Percentiles rank a stretch among this genome's conserved stretches.
Conservation (phyloP, 2,797 vertebrate species). For the Poeciliopsis presidionis region DNA sequence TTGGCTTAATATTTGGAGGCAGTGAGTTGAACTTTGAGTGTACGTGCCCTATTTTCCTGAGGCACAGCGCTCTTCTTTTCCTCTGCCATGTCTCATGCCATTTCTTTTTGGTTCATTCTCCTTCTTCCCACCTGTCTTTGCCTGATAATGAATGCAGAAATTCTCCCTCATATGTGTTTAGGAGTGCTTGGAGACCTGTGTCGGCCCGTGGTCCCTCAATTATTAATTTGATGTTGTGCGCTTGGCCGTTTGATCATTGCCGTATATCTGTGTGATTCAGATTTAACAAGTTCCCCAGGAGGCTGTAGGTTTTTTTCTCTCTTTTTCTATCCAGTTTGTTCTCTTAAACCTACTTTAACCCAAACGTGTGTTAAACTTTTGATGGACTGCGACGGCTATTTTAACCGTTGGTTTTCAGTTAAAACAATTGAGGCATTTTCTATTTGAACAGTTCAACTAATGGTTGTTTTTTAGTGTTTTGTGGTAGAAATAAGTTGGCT, state of each 20-base stretch:
- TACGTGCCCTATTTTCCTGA: constrained; percentile 32
- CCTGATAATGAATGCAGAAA: constrained; percentile 67
- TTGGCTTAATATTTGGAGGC: constrained; percentile 25
- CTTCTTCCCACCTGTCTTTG: constrained; percentile 29
- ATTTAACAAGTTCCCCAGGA: constrained; percentile 76
- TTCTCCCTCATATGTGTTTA: constrained; percentile 76
- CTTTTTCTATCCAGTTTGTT: constrained; percentile 44
- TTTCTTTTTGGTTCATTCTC: constrained; percentile 40
- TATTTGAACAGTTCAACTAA: neutral
- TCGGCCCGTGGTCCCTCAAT: constrained; percentile 76
- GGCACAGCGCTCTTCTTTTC: constrained; percentile 41
- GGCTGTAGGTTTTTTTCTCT: constrained; percentile 41
- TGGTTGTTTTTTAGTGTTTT: neutral
- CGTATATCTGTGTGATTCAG: constrained; percentile 71
- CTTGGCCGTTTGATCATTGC: constrained; percentile 78
- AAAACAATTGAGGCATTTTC: neutral
- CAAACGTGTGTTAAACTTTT: constrained; percentile 9
- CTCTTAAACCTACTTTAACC: constrained; percentile 43
- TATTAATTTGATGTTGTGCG: constrained; percentile 77
- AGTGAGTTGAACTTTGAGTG: constrained; percentile 43
- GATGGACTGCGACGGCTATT: constrained; percentile 31
- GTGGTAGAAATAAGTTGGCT: constrained; percentile 6
- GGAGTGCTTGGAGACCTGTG: constrained; percentile 65
- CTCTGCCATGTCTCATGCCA: constrained; percentile 32
- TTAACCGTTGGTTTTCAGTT: constrained; percentile 3